Base-by-base conservation (phyloP, 2,888 invertebrate genomes). In the Apoda limacodes region DNA sequence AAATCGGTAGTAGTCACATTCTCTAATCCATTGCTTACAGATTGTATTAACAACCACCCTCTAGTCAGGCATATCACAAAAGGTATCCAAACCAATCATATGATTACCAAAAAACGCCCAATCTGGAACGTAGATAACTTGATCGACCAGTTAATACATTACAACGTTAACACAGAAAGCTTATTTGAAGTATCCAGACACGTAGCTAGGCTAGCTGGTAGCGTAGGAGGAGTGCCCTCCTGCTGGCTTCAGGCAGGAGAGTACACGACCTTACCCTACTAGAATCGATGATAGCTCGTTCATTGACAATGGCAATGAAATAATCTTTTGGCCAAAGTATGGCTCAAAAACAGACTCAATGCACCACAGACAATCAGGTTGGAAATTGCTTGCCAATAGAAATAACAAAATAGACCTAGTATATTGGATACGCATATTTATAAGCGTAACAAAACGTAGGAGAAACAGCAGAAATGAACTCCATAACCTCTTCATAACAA, bases 201-300 rank as follows among this genome's bases (percentile, higher is more conserved):
- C 13, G 14, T 30, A 4, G 37, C 42, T 1, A 11, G 23, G 0
- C 15, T 48, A 4, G n/a, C n/a, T n/a, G n/a, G n/a, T n/a, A n/a
- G n/a, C n/a, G n/a, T n/a, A n/a, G n/a, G n/a, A n/a, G n/a, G n/a
- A n/a, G n/a, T n/a, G n/a, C n/a, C n/a, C 32, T 50, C 2, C 21
- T 50, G 0, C 21, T 47, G 20, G 33, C 37, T 2, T 33, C 50
- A 2, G 42, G 46, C 0, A 13, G 46, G 20, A 30, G 48, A 9
- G 26, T 48, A 3, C 48, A 51, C 13, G 47, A 49, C 14, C 34
- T 49, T 0, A 48, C 51, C 0, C 29, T 49, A 1, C 27, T 49
- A 2, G 5, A 28, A 2, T 35, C 43, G 7, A 15, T 19, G 9
- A 1, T 12, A 35, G 0, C 5, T 24, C 9, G 33, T 24, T 11